Evolutionary conservation across 1,140 invertebrate species (phyloP), one percentile per base, ranked within the genome.

Genomic region (Neodiprion pinetum): DNA sequence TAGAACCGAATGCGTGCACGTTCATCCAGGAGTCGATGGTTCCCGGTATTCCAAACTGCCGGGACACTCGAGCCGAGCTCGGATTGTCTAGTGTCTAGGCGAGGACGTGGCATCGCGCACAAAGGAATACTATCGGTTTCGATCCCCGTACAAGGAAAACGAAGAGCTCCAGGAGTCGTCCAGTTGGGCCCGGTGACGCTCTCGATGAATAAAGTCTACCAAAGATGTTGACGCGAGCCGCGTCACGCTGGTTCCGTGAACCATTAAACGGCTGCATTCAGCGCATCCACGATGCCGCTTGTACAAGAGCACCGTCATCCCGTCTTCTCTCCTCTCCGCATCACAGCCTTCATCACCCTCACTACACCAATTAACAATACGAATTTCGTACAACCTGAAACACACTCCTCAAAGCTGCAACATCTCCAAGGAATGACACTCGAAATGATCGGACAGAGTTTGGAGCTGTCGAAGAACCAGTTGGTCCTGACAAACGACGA

Each of bases 221-320:
- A 23, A 9, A 69, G 67, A 69, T 47, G 61, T 65, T 65, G 67
- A 69, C 67, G 67, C 17, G 14, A 23, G 67, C 67, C 12, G 9
- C 67, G 67, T 69, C 67, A 69, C 67, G 67, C 17, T 17, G 23
- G 17, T 69, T 69, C 67, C 67, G 17, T 69, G 67, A 69, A 69
- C 67, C 9, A 69, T 69, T 69, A 69, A 69, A 69, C 67, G 40
- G 14, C 17, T 40, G 14, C 40, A 69, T 69, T 65, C 61, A 65
- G 12, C 12, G 17, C 12, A 14, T 14, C 17, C 17, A 21, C 7
- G 61, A 65, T 14, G 61, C 61, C 61, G 12, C 61, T 61, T n/a
- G 11, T n/a, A 61, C 53, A 61, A 61, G n/a, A 61, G 53, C 11
- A 61, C 7, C 53, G 53, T 61, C 53, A 61, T 61, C 1, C 53